phyloP scores from a whole-genome alignment of 2,888 invertebrate genomes.

The Scaptomyza parva region DNA sequence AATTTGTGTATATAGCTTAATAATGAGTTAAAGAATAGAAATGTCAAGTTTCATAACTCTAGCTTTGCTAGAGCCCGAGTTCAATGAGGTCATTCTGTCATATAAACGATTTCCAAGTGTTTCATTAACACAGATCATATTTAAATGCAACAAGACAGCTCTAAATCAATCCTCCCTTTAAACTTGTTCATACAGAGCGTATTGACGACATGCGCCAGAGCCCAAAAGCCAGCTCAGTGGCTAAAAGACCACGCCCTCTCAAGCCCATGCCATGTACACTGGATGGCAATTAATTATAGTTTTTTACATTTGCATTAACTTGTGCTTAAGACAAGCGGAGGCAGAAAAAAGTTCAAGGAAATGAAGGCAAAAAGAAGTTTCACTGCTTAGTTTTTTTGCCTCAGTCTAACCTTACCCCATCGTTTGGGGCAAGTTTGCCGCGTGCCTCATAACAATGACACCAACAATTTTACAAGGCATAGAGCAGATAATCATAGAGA shows the following conservation, averaged over 20 bases:
- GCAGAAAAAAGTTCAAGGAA: not conserved
- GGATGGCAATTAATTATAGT: slow-evolving; percentile 68
- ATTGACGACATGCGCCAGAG: slow-evolving; percentile 34
- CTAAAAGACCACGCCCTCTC: slow-evolving; percentile 40
- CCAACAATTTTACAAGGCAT: slow-evolving; percentile 75
- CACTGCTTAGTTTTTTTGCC: slow-evolving; percentile 50
- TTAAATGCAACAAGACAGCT: too few species aligned
- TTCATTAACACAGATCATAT: too few species aligned
- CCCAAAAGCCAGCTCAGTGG: slow-evolving; percentile 17
- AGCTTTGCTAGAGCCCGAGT: not conserved
- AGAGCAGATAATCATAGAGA: slow-evolving; percentile 73
- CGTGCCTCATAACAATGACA: slow-evolving; percentile 73
- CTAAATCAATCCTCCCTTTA: not conserved
- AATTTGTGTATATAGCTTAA: not conserved
- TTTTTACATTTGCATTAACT: slow-evolving; percentile 58
- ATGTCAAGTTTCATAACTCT: not conserved
- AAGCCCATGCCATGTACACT: slow-evolving; percentile 25
- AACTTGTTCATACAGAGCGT: slow-evolving; percentile 20
- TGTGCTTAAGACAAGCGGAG: slow-evolving; percentile 10
- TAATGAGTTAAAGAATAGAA: not conserved
- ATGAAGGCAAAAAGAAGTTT: slow-evolving; percentile 45
- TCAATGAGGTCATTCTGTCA: not conserved
- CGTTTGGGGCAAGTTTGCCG: slow-evolving; percentile 34
- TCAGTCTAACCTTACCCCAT: slow-evolving; percentile 19
- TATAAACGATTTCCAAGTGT: too few species aligned